phyloP scores from a whole-genome alignment of 2,888 invertebrate species.

The Alloscopus bannaensis region DNA sequence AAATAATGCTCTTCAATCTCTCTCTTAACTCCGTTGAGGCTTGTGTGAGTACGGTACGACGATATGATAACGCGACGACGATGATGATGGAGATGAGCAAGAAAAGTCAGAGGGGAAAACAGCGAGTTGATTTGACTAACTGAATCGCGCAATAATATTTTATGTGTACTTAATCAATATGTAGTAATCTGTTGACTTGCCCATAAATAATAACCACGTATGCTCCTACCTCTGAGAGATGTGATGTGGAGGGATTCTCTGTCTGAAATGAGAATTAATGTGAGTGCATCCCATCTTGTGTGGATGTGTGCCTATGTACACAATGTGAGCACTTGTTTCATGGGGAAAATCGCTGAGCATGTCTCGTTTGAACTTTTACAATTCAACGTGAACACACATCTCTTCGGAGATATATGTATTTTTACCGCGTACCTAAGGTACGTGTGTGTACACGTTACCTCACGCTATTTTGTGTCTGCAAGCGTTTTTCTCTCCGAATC shows the following conservation, averaged over 20 bases:
- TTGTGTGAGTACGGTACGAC: not conserved
- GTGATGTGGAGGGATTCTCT: too few species aligned
- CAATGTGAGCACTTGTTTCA: too few species aligned
- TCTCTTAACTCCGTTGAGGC: not conserved
- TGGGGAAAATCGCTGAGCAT: too few species aligned
- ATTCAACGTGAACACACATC: too few species aligned
- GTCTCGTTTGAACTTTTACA: too few species aligned
- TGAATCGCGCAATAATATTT: constrained; percentile 40
- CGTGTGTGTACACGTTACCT: not conserved
- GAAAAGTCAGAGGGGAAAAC: not conserved
- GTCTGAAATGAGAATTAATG: too few species aligned
- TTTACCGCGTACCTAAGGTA: too few species aligned
- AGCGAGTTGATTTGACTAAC: constrained; percentile 34
- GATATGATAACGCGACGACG: not conserved
- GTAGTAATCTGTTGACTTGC: constrained; percentile 48
- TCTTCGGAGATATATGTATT: too few species aligned
- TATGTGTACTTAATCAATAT: constrained; percentile 50
- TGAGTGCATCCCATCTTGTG: too few species aligned
- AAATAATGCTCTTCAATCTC: constrained; percentile 12
- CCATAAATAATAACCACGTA: constrained; percentile 33
- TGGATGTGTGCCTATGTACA: too few species aligned
- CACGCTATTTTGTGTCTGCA: not conserved
- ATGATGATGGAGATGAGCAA: constrained; percentile 20
- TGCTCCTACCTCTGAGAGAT: too few species aligned
- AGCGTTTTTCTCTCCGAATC: not conserved